phyloP scores from a whole-genome alignment of 2,888 invertebrate genomes.

The Habrosyne pyritoides region DNA sequence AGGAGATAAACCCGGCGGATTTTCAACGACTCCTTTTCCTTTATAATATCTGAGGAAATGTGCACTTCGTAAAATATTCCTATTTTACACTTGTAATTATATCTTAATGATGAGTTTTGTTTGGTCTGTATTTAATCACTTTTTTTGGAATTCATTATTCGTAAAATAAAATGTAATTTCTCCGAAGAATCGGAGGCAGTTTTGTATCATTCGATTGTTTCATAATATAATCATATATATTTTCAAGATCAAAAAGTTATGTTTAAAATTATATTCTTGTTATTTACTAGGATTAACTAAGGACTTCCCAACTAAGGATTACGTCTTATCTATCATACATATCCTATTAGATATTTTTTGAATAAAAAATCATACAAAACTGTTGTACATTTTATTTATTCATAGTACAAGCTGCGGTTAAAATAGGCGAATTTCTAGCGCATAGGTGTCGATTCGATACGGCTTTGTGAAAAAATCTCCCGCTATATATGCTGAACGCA shows the following conservation, averaged over 20 bases:
- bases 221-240: no score
- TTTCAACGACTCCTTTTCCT: conserved; percentile 52
- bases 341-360: neutral
- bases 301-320: no score
- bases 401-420: conserved; percentile 14
- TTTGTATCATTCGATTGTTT: no score
- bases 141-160: neutral
- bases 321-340: no score
- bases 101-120: neutral
- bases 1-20: conserved; percentile 60
- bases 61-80: neutral
- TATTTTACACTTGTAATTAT: neutral
- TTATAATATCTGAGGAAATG: conserved; percentile 8
- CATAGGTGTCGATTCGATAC: conserved; percentile 53
- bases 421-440: conserved; percentile 33
- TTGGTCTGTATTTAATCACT: neutral
- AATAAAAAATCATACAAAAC: neutral
- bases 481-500: conserved; percentile 57
- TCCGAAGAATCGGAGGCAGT: no score
- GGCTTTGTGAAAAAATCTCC: conserved; percentile 57
- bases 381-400: conserved; percentile 4
- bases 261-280: no score
- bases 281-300: no score
- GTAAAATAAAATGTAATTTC: no score
- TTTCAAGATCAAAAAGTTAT: no score